These are phyloP conservation scores for Drosophila virilis DNA, from an alignment of 1,140 invertebrate species.

Conservation along the genomic window DNA sequence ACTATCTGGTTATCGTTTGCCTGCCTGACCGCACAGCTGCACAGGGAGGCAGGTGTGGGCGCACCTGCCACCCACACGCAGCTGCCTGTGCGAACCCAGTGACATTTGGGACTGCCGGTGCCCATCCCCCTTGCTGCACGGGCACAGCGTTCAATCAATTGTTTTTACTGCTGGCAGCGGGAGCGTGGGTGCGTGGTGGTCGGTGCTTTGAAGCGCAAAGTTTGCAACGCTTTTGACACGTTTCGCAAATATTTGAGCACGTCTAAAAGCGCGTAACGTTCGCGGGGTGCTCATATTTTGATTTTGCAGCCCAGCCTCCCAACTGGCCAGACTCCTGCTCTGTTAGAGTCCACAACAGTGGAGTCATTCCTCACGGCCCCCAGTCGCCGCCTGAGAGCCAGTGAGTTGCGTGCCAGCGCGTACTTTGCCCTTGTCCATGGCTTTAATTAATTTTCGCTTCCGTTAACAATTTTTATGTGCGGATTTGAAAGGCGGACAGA, in stretches of 20 bases:
- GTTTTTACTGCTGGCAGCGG: conserved; percentile 11
- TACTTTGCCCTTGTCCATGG: conserved; percentile 75
- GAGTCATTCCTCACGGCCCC: too few relatives aligned
- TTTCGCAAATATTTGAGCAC: conserved; percentile 84
- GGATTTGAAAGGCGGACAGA: conserved; percentile 46
- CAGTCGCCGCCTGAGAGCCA: background rate
- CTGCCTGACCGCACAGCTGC: conserved; percentile 47
- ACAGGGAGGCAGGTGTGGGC: background rate
- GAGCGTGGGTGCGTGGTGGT: background rate
- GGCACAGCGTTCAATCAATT: conserved; percentile 65
- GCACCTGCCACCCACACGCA: background rate
- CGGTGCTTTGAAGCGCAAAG: conserved; percentile 54
- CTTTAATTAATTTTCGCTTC: conserved; percentile 82
- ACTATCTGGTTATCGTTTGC: conserved; percentile 45
- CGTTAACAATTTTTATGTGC: conserved; percentile 81
- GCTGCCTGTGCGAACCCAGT: conserved; percentile 14
- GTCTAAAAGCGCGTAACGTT: conserved; percentile 79
- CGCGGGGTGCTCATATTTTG: conserved; percentile 65
- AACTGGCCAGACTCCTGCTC: background rate
- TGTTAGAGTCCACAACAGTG: too few relatives aligned
- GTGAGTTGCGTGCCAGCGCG: conserved; percentile 67
- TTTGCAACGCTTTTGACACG: conserved; percentile 82
- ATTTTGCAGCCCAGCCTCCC: conserved; percentile 52
- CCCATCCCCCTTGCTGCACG: background rate
- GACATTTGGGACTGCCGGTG: conserved; percentile 3